Percentiles rank a stretch among this genome's conserved stretches.
Conservation (phyloP, 2,888 invertebrate genomes). For the Odontomyia ornata region DNA sequence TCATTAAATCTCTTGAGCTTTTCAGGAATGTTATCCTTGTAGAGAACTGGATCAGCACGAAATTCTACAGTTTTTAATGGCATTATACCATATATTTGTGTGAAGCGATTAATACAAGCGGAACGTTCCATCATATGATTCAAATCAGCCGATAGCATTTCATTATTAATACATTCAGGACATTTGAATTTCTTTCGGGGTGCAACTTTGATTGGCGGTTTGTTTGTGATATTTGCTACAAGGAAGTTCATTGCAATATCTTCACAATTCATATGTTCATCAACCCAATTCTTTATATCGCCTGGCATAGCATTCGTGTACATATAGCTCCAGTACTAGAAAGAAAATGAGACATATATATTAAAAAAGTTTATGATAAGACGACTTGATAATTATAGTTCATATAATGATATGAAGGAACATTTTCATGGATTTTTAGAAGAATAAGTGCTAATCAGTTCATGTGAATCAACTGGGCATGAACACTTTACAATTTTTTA, state of each 20-base stretch:
- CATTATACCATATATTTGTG: conserved; percentile 84
- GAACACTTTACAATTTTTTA: no score
- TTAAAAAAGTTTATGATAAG: background rate
- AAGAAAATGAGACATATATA: no score
- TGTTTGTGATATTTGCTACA: conserved; percentile 90
- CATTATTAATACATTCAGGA: conserved; percentile 91
- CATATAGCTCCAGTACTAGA: conserved; percentile 88
- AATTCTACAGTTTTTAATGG: conserved; percentile 90
- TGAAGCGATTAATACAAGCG: conserved; percentile 84
- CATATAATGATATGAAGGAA: background rate
- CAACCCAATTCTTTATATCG: conserved; percentile 88
- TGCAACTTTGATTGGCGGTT: conserved; percentile 93
- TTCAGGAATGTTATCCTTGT: conserved; percentile 84
- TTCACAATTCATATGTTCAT: conserved; percentile 96
- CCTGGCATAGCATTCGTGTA: conserved; percentile 90
- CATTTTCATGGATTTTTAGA: no score
- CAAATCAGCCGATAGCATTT: conserved; percentile 92
- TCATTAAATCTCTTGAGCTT: conserved; percentile 88
- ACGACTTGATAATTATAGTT: background rate
- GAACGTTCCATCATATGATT: conserved; percentile 94
- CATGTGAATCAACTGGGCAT: no score
- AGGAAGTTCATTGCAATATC: conserved; percentile 99
- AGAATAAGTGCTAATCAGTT: no score
- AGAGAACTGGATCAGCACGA: conserved; percentile 93
- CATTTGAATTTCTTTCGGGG: conserved; percentile 97